Evolutionary conservation across 2,888 invertebrate species (phyloP), one percentile per base, ranked within the genome.

Genomic region (Zaprionus lineosus): DNA sequence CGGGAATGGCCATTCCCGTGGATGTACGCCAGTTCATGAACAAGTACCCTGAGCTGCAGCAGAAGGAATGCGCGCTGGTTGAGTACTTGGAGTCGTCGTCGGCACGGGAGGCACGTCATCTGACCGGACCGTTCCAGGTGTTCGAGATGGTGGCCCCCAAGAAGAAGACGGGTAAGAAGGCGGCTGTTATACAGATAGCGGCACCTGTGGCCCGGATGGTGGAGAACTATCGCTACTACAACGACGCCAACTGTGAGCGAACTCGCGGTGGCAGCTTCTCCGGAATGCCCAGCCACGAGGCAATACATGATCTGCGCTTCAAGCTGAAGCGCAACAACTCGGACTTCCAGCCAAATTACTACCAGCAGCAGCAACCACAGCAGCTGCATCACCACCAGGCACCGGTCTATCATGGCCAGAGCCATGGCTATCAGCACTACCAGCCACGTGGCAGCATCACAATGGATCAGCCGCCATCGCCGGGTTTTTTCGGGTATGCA

Each of bases 11-110:
- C 6, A 94, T 97, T 46, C 97, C 98, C 1, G 95, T 96, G 2
- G 97, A 98, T 90, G 95, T 97, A 14, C 93, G 97, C 53, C 96
- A 96, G 89, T 96, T 97, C 88, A 94, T 97, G 83, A 95, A 95
- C 86, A 97, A 97, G 88, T 96, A 97, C 87, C 97, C 97, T 14
- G 96, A 96, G 86, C 92, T 97, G 88, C 95, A 94, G 70, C 94
- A 94, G 81, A 93, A 95, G 91, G 94, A 96, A 88, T 96, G 96
- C 89, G 98, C 97, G 9, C 91, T 98, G 76, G 94, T 98, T 28
- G 98, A 98, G 91, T 98, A 97, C 88, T 95, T 96, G 44, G 94
- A 95, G 73, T 96, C 96, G 0, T 95, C 96, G 71, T 93, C 95
- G 8, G 98, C 98, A 0, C 92, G 96, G 75, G 93, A 93, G 56